Evolutionary conservation across 1,140 invertebrate genomes (phyloP), one percentile per base, ranked within the genome.

Genomic region (Drosophila grimshawi): DNA sequence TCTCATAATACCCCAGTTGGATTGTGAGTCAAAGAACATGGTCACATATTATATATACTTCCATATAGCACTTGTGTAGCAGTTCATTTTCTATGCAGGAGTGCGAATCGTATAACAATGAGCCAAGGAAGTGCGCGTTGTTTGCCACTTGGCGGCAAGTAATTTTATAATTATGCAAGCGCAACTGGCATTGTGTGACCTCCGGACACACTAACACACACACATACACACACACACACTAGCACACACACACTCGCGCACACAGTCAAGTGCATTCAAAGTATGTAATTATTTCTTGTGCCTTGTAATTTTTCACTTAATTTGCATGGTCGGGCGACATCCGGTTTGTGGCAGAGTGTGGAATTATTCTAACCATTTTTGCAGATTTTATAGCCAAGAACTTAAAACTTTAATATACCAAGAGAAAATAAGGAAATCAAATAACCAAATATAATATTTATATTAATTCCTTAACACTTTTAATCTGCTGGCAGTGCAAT

Each of bases 151-250:
- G 65, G 65, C 52, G 65, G 59, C 73, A 86, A 88, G 85, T 89
- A 88, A 88, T 88, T 88, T 78, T 76, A 83, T 88, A 88, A 88
- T 88, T 88, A 88, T 88, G 83, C 83, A 80, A 83, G 85, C 76
- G 65, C 57, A 80, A 86, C 81, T 78, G 82, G 74, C 75, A 81
- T 85, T 85, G 81, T 85, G 78, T 86, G 81, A 81, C 81, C 81
- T 66, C 66, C 53, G 51, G 43, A 51, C 32, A 56, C 48, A 67
- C 52, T 67, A 29, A 48, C 60, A 45, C 59, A 53, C 8, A 48
- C 37, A 39, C 41, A 48, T 2, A 60, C 68, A 55, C 10, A 52
- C 59, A 45, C 2, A 7, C 59, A n/a, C 39, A n/a, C 46, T 59
- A 41, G 39, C 51, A 30, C 51, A 39, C 19, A 37, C 45, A 45